phyloP scores from a whole-genome alignment of 1,140 invertebrate genomes.

The Caenorhabditis inopinata region DNA sequence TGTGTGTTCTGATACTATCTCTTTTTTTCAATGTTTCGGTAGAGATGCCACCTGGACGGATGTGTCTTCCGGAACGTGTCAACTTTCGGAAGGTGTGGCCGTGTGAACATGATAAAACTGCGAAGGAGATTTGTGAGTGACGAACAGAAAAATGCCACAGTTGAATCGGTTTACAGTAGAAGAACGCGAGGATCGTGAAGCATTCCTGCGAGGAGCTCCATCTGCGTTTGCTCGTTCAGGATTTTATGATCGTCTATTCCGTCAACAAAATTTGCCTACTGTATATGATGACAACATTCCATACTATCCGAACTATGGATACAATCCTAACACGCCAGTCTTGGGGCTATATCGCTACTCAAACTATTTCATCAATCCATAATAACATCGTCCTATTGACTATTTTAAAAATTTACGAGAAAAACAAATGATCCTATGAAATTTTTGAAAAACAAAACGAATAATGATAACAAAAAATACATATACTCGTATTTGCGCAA shows the following conservation, averaged over 20 bases:
- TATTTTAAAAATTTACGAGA: neutral
- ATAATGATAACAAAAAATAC: neutral
- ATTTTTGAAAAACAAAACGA: neutral
- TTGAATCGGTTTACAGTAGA: neutral
- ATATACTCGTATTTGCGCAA: neutral
- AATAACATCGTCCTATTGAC: neutral
- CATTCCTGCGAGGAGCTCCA: neutral
- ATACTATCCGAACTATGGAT: neutral
- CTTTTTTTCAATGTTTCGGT: neutral
- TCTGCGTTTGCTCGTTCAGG: neutral
- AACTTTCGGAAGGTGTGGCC: neutral
- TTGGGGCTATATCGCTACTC: neutral
- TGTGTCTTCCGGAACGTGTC: conserved; percentile 13
- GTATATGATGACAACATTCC: conserved; percentile 7
- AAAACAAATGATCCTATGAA: neutral
- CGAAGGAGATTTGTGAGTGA: neutral
- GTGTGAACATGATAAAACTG: neutral
- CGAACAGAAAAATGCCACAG: too few relatives aligned
- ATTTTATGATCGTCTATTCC: neutral
- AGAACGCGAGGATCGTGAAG: conserved; percentile 18
- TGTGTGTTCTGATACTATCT: neutral
- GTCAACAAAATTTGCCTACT: neutral
- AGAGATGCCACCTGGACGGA: neutral
- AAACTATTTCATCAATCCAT: neutral
- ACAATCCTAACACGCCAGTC: neutral